These are phyloP conservation scores for Hypanus sabinus DNA, from an alignment of 2,113 vertebrate species.

Conservation along the genomic window DNA sequence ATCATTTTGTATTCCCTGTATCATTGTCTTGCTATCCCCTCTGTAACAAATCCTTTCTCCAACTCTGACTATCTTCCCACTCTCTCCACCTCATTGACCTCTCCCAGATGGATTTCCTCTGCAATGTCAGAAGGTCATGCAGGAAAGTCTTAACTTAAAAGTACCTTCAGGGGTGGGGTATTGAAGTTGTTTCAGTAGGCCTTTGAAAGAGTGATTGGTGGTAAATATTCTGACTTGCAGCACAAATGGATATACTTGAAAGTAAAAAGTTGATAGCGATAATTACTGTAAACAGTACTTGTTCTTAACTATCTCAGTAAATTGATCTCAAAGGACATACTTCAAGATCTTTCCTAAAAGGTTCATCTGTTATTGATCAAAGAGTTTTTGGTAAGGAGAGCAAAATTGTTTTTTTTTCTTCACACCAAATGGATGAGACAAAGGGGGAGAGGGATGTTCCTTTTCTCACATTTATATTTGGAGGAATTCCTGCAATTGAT, in stretches of 20 bases:
- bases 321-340: background rate
- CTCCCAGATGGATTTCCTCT: no score
- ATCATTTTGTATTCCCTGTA: no score
- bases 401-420: background rate
- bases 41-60: no score
- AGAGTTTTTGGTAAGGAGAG: background rate
- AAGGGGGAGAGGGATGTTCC: background rate
- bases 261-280: background rate
- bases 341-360: background rate
- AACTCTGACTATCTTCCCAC: no score
- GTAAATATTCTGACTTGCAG: no score
- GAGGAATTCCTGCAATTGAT: background rate
- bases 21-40: no score
- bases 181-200: no score
- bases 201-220: no score
- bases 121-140: no score
- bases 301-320: background rate
- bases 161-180: no score
- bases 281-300: background rate
- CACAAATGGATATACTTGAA: background rate
- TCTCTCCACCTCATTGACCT: no score
- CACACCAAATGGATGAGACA: background rate
- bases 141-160: no score
- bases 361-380: background rate
- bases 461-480: background rate